Evolutionary conservation across 2,113 vertebrate genomes (phyloP).

Genomic region (Alexandromys fortis): DNA sequence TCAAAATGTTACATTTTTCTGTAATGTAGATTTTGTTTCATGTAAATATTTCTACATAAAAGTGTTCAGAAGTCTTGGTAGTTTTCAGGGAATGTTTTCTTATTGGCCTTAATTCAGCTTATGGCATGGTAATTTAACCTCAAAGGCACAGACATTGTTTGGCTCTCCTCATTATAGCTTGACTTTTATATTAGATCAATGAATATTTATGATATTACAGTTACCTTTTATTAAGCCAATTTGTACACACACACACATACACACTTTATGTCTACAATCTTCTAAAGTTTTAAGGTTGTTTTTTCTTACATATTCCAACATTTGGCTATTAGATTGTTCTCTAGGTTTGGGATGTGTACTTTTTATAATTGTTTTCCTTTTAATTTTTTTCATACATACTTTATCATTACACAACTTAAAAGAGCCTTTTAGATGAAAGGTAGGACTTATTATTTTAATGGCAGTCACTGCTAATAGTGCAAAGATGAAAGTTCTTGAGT

Average conservation of each 20-base stretch:
- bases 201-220: neutral
- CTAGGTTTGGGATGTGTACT: constrained; percentile 23
- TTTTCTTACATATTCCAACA: constrained; percentile 41
- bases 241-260: neutral
- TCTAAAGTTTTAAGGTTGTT: constrained; percentile 57
- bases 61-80: constrained; percentile 14
- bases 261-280: neutral
- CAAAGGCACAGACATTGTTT: neutral
- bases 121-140: constrained; percentile 23
- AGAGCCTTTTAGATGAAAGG: constrained; percentile 80
- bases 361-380: constrained; percentile 68
- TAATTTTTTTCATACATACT: constrained; percentile 63
- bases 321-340: constrained; percentile 44
- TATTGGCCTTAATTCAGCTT: constrained; percentile 3
- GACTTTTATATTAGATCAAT: constrained; percentile 36
- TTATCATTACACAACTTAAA: constrained; percentile 67
- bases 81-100: constrained; percentile 26
- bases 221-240: constrained; percentile 20
- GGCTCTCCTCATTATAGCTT: constrained; percentile 1
- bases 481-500: constrained; percentile 86
- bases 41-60: constrained; percentile 37
- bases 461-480: constrained; percentile 72
- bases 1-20: constrained; percentile 49
- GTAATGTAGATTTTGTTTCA: constrained; percentile 7
- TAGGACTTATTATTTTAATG: constrained; percentile 76